A percentile compares a stretch with the other conserved stretches of the same genome.
Conservation (phyloP, 64 coral and sea anemone genomes). For the Montipora efflorescens region DNA sequence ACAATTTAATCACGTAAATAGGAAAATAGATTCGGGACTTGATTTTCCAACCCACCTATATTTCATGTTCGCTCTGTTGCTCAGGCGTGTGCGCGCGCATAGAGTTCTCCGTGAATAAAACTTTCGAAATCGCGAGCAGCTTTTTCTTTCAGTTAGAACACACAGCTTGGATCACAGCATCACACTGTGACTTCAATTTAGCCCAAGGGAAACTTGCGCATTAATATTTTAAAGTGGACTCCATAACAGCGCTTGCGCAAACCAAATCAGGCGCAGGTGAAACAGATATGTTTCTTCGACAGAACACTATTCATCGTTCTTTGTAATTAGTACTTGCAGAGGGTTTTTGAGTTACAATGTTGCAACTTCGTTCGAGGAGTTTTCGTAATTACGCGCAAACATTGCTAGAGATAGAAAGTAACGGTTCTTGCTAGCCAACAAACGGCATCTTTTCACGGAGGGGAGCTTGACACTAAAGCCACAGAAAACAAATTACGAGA, state of each 20-base stretch:
- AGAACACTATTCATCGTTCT: conserved; percentile 29
- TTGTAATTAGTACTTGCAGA: conserved; percentile 3
- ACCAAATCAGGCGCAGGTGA: neutral
- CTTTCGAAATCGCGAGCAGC: neutral
- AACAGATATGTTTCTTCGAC: conserved; percentile 3
- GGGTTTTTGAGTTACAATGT: neutral
- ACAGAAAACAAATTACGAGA: conserved; percentile 58
- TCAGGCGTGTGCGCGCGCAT: neutral
- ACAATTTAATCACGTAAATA: too few species aligned
- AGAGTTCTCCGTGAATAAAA: neutral
- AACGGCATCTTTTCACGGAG: conserved; percentile 4
- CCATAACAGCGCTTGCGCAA: conserved; percentile 6
- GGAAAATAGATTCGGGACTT: too few species aligned
- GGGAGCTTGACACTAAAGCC: conserved; percentile 21
- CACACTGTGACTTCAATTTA: neutral
- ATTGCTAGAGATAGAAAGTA: neutral
- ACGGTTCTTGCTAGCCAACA: neutral
- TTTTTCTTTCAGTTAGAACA: neutral
- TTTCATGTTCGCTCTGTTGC: neutral
- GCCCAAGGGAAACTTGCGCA: neutral
- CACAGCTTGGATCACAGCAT: conserved; percentile 7
- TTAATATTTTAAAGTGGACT: conserved; percentile 34
- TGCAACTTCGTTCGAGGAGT: neutral
- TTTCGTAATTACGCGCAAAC: neutral
- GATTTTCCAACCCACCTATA: too few species aligned